Conservation (phyloP, 2,888 invertebrate species). For the Alviniconcha strummeri region DNA sequence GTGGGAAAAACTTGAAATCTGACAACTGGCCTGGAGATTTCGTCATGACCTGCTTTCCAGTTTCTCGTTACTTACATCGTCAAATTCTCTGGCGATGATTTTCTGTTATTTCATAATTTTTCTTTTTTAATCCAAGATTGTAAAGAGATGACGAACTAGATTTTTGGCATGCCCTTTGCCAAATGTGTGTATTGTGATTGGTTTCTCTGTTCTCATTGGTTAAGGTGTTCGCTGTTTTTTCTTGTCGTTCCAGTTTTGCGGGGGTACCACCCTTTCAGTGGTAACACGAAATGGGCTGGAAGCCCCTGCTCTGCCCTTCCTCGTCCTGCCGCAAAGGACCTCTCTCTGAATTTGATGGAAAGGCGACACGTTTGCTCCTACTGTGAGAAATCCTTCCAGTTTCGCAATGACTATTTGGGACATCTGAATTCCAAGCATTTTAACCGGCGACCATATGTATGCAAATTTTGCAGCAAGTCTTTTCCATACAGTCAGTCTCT, state of each 20-base stretch:
- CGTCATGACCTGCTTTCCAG: no score
- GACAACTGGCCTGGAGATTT: no score
- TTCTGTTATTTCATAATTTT: no score
- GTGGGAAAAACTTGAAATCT: no score
- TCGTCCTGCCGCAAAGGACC: constrained; percentile 11
- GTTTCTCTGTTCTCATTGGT: background rate
- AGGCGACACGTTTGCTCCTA: constrained; percentile 19
- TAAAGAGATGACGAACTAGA: no score
- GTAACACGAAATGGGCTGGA: background rate
- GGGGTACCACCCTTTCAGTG: constrained; percentile 7
- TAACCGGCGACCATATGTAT: constrained; percentile 24
- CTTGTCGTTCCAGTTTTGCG: constrained; percentile 23
- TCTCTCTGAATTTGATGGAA: background rate
- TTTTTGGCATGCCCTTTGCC: no score
- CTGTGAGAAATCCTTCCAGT: constrained; percentile 25
- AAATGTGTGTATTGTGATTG: background rate
- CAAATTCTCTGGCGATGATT: no score
- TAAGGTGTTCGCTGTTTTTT: background rate
- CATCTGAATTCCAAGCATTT: constrained; percentile 26
- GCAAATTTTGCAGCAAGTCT: constrained; percentile 22
- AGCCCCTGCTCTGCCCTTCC: background rate
- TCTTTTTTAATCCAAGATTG: no score
- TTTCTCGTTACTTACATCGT: no score
- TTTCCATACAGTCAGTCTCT: constrained; percentile 31
- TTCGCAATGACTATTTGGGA: constrained; percentile 25